A percentile compares a stretch with the other conserved stretches of the same genome.
These are phyloP conservation scores for Amphiduros pacificus DNA, from an alignment of 2,888 invertebrate species.

Conservation along the genomic window DNA sequence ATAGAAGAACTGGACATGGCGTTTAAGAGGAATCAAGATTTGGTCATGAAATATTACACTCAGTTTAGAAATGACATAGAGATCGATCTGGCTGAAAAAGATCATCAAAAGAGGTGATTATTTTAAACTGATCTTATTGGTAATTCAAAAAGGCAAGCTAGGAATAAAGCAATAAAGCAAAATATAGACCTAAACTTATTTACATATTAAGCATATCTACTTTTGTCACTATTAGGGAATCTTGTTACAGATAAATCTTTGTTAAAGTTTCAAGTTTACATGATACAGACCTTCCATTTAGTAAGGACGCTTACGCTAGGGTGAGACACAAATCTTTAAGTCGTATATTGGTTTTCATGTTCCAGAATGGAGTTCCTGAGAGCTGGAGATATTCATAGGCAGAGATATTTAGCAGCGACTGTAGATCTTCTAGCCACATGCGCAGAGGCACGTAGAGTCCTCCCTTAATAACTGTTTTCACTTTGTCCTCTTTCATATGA, in stretches of 20 bases:
- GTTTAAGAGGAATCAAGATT: conserved; percentile 33
- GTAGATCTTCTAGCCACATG: conserved; percentile 53
- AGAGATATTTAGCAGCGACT: conserved; percentile 44
- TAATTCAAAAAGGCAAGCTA: background rate
- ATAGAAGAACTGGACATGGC: conserved; percentile 32
- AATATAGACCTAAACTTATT: background rate
- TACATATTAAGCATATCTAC: background rate
- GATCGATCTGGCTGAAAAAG: conserved; percentile 19
- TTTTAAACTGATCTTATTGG: background rate
- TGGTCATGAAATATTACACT: conserved; percentile 32
- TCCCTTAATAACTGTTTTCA: conserved; percentile 18
- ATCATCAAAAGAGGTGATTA: conserved; percentile 11
- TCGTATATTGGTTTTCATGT: background rate
- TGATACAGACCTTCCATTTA: too few species aligned
- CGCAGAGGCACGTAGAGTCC: conserved; percentile 52
- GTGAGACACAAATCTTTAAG: too few species aligned
- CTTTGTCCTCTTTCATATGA: conserved; percentile 11
- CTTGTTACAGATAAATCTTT: too few species aligned
- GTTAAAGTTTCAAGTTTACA: too few species aligned
- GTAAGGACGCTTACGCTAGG: too few species aligned
- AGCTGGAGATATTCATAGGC: background rate
- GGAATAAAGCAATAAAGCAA: background rate
- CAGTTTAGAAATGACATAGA: conserved; percentile 26
- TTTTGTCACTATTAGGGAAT: background rate
- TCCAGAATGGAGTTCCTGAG: background rate